Evolutionary conservation across 1,140 invertebrate genomes (phyloP).

Genomic region (Monomorium pharaonis): DNA sequence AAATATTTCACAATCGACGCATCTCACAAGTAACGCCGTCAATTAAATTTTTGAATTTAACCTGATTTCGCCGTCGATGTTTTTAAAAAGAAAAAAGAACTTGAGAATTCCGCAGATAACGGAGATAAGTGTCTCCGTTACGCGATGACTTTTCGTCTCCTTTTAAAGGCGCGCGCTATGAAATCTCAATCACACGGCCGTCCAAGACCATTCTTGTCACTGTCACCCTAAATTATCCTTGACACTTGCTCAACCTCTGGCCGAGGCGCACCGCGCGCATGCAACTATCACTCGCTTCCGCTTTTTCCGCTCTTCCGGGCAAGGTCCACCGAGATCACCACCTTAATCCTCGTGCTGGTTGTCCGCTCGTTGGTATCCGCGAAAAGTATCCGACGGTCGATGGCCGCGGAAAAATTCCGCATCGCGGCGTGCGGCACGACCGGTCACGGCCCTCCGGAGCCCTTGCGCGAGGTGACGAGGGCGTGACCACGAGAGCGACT

Average conservation of each 20-base stretch:
- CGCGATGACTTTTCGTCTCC: neutral
- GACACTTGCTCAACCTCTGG: conserved; percentile 17
- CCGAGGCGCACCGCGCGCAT: conserved; percentile 25
- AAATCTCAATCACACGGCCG: conserved; percentile 39
- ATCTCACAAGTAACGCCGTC: neutral
- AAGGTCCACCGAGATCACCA: conserved; percentile 25
- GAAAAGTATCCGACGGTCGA: conserved; percentile 68
- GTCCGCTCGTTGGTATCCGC: neutral
- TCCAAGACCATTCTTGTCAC: conserved; percentile 28
- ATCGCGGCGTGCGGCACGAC: conserved; percentile 47
- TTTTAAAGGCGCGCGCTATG: neutral
- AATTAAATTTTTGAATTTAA: conserved; percentile 18
- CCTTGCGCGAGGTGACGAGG: conserved; percentile 59
- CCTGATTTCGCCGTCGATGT: neutral
- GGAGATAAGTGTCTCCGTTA: neutral
- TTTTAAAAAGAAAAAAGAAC: neutral
- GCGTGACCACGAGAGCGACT: conserved; percentile 58
- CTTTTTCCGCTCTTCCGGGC: neutral
- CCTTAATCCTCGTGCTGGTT: conserved; percentile 43
- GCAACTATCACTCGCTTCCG: conserved; percentile 43
- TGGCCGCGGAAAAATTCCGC: conserved; percentile 64
- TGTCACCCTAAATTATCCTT: conserved; percentile 45
- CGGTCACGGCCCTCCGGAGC: conserved; percentile 60
- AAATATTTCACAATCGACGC: conserved; percentile 24
- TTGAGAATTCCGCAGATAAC: neutral